phyloP scores from a whole-genome alignment of 2,888 invertebrate genomes.

The Phytoseiulus persimilis region DNA sequence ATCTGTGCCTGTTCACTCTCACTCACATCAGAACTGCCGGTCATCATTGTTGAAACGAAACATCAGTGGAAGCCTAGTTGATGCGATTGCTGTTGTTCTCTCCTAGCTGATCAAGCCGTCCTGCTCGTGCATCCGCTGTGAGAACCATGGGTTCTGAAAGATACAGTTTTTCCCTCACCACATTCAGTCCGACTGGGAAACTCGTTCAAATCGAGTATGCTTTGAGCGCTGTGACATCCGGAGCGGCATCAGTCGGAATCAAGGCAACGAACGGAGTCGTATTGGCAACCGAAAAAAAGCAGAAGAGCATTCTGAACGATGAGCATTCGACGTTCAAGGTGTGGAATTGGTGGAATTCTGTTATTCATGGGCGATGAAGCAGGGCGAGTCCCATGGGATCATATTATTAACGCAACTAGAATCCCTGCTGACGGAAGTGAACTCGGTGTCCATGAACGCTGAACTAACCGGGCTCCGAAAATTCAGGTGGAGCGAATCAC shows the following conservation, averaged over 20 bases:
- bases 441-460: too few species aligned
- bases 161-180: constrained; percentile 90
- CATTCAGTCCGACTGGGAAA: constrained; percentile 95
- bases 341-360: neutral
- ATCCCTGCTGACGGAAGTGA: too few species aligned
- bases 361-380: too few species aligned
- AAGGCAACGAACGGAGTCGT: constrained; percentile 97
- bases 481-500: constrained; percentile 76
- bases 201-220: constrained; percentile 99
- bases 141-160: constrained; percentile 78
- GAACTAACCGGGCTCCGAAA: neutral
- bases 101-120: neutral
- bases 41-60: neutral
- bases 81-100: neutral
- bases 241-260: constrained; percentile 96
- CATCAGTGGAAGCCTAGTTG: neutral
- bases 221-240: constrained; percentile 92
- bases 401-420: too few species aligned
- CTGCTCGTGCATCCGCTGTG: neutral
- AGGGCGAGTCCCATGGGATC: too few species aligned
- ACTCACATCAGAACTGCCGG: constrained; percentile 21
- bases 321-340: constrained; percentile 86
- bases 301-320: constrained; percentile 90
- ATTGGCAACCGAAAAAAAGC: constrained; percentile 95
- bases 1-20: neutral